Conservation (phyloP, 2,888 invertebrate genomes). For the Archips xylosteana region DNA sequence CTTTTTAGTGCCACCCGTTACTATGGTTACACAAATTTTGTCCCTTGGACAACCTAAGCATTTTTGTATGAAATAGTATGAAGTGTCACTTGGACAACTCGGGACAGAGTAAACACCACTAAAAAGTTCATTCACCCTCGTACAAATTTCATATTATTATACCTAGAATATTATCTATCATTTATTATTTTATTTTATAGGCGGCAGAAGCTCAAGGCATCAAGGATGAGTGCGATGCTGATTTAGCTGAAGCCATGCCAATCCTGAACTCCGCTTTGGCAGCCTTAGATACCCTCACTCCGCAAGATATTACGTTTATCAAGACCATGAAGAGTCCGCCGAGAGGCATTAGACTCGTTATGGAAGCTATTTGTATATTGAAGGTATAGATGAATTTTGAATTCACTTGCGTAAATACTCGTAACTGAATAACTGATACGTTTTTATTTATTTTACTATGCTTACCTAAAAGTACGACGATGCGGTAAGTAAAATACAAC, state of each 20-base stretch:
- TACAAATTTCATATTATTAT: too few relatives aligned
- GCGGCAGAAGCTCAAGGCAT: conserved; percentile 92
- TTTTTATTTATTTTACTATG: neutral
- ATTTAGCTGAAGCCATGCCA: conserved; percentile 96
- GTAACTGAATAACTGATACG: neutral
- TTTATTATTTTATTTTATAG: conserved; percentile 53
- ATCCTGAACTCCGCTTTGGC: conserved; percentile 94
- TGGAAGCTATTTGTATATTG: conserved; percentile 98
- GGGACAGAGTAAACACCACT: too few relatives aligned
- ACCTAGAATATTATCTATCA: neutral
- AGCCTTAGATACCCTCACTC: conserved; percentile 95
- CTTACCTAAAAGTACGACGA: conserved; percentile 30
- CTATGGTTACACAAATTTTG: too few relatives aligned
- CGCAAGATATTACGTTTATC: conserved; percentile 95
- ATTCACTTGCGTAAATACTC: neutral
- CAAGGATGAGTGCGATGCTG: conserved; percentile 96
- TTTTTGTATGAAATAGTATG: too few relatives aligned
- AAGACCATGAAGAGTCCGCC: conserved; percentile 99
- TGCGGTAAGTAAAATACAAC: conserved; percentile 30
- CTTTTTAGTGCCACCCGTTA: too few relatives aligned
- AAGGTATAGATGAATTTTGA: conserved; percentile 82
- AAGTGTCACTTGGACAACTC: too few relatives aligned
- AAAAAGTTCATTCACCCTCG: too few relatives aligned
- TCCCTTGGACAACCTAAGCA: too few relatives aligned
- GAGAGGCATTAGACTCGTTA: conserved; percentile 93